These are phyloP conservation scores for Gadus chalcogrammus DNA, from an alignment of 2,113 vertebrate species.

Conservation along the genomic window DNA sequence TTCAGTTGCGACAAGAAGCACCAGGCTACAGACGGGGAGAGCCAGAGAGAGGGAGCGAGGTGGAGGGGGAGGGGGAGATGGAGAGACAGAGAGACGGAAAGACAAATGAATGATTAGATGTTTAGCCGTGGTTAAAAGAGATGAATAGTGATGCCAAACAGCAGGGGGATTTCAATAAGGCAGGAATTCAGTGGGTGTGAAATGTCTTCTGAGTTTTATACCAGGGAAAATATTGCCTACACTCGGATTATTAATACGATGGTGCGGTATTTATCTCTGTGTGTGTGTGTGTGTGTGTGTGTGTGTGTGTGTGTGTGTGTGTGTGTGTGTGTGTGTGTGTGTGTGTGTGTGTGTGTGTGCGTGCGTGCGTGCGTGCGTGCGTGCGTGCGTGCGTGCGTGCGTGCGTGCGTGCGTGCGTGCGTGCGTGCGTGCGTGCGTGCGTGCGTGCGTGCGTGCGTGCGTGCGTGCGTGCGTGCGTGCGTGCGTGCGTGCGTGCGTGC, in stretches of 20 bases:
- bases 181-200: not conserved
- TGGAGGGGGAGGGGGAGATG: too few species aligned
- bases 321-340: constrained; percentile 10
- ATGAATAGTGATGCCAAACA: too few species aligned
- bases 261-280: not conserved
- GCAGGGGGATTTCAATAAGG: constrained; percentile 27
- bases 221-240: constrained; percentile 5
- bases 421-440: not conserved
- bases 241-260: not conserved
- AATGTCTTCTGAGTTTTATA: not conserved
- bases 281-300: not conserved
- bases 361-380: constrained; percentile 1
- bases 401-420: constrained; percentile 6
- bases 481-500: constrained; percentile 5
- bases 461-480: not conserved
- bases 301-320: not conserved
- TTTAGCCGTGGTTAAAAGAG: too few species aligned
- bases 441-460: too few species aligned
- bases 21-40: too few species aligned
- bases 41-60: too few species aligned
- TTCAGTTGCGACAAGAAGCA: too few species aligned
- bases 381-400: constrained; percentile 1
- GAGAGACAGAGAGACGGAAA: too few species aligned
- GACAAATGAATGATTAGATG: too few species aligned
- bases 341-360: constrained; percentile 6